Percentiles rank a stretch among this genome's conserved stretches.
Conservation (phyloP, 1,140 invertebrate species). For the Nephotettix cincticeps region DNA sequence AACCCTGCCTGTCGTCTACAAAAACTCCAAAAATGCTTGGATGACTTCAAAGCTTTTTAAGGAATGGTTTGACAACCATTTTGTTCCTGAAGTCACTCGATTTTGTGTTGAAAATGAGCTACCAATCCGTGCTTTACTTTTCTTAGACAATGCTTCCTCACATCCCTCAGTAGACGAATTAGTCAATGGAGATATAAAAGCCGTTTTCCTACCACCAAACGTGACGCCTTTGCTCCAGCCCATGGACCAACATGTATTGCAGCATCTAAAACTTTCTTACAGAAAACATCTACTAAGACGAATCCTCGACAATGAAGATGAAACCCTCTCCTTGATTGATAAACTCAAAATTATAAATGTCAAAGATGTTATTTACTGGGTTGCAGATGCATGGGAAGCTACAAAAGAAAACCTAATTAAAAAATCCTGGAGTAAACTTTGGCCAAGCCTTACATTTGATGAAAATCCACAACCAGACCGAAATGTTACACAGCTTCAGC, state of each 20-base stretch:
- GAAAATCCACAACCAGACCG: no score
- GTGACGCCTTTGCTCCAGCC: background rate
- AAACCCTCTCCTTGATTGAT: no score
- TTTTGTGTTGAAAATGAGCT: no score
- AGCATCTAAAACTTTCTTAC: no score
- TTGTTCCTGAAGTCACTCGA: background rate
- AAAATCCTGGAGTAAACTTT: constrained; percentile 31
- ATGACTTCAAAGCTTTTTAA: constrained; percentile 43
- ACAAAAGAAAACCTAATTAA: background rate
- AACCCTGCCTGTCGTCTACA: constrained; percentile 41
- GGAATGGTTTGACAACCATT: constrained; percentile 42
- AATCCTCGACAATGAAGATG: no score
- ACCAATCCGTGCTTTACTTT: background rate
- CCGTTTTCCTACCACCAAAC: background rate
- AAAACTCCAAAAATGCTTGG: constrained; percentile 44
- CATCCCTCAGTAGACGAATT: background rate
- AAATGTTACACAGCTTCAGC: no score
- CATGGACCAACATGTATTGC: background rate
- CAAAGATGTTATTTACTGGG: constrained; percentile 29
- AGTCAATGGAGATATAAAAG: background rate
- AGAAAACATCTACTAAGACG: no score
- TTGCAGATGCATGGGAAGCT: constrained; percentile 25
- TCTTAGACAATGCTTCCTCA: background rate
- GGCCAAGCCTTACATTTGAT: no score
- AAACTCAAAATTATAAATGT: no score